Conservation (phyloP, 2,113 vertebrate genomes). For the Ardeotis arabs region DNA sequence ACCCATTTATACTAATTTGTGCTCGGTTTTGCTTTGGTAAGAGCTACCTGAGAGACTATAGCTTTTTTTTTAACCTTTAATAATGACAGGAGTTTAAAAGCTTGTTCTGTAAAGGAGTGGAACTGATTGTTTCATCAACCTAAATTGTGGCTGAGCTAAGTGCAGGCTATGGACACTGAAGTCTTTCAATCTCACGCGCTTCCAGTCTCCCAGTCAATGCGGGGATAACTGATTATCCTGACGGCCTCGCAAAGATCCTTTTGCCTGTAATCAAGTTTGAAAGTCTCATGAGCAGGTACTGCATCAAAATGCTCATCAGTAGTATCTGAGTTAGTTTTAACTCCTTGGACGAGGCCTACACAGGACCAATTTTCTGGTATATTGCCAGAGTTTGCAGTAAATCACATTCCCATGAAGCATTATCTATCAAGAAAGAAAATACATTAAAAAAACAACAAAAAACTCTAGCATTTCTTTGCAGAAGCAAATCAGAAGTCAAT, state of each 20-base stretch:
- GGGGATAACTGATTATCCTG: background rate
- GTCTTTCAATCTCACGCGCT: background rate
- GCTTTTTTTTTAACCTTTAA: background rate
- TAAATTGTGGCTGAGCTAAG: background rate
- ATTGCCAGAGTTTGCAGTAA: background rate
- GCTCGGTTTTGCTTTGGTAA: background rate
- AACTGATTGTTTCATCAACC: slow-evolving; percentile 13
- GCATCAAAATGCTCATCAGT: background rate
- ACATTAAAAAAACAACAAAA: background rate
- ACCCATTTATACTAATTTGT: background rate
- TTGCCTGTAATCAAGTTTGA: background rate
- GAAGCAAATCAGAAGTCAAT: background rate
- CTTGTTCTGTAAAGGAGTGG: background rate
- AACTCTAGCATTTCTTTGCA: background rate
- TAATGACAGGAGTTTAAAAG: background rate
- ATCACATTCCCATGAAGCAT: background rate
- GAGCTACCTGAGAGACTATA: background rate
- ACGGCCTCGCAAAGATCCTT: background rate
- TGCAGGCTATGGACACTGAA: background rate
- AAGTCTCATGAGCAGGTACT: background rate
- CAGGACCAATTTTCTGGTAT: background rate
- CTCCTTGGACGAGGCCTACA: background rate
- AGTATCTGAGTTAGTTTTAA: background rate
- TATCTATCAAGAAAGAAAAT: background rate
- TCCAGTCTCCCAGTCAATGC: background rate